Evolutionary conservation across 2,888 invertebrate genomes (phyloP), one percentile per base, ranked within the genome.

Genomic region (Panzeria rudis): DNA sequence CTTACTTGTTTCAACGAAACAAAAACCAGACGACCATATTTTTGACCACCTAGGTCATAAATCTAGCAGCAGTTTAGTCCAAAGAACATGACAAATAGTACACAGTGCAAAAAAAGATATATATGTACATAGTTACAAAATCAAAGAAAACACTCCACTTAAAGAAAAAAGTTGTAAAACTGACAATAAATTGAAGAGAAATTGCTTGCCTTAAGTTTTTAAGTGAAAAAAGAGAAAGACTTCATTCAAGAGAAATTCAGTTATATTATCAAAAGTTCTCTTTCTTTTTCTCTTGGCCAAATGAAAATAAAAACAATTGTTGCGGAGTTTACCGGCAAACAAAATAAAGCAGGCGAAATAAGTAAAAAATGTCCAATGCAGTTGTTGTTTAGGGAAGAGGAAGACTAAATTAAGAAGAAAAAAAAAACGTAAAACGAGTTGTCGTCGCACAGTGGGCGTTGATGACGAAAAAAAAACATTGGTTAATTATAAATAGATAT

Each of bases 11-110:
- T n/a, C 35, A 66, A 47, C n/a, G 47, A 73, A 73, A 85, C 73
- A 77, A 62, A 69, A 82, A 75, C 73, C 73, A 85, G 81, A 85
- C 81, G 54, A 29, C 3, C 52, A 35, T 73, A 29, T 61, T 52
- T 82, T 75, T 75, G 78, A 73, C 81, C 77, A 75, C 75, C 75
- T 78, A 78, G 81, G 81, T 85, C 81, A 82, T 78, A 78, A 78
- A 78, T 47, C 41, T 52, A 29, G 69, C 32, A 44, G 44, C 44
- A 41, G 41, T 44, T 23, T 23, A 38, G 11, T 20, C 50, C 56
- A 62, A 52, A 50, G 25, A 71, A 62, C 44, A 50, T 72, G 47
- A 68, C 68, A 50, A 80, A 50, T 56, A 64, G 38, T 64, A 25
- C 8, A 38, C 23, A 20, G 8, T 71, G 25, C 35, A 66, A 54